A percentile compares a stretch with the other conserved stretches of the same genome.
Evolutionary conservation across 37 sponge, comb jelly and placozoan species (phyloP).

Genomic region (Dysidea cf. avara): DNA sequence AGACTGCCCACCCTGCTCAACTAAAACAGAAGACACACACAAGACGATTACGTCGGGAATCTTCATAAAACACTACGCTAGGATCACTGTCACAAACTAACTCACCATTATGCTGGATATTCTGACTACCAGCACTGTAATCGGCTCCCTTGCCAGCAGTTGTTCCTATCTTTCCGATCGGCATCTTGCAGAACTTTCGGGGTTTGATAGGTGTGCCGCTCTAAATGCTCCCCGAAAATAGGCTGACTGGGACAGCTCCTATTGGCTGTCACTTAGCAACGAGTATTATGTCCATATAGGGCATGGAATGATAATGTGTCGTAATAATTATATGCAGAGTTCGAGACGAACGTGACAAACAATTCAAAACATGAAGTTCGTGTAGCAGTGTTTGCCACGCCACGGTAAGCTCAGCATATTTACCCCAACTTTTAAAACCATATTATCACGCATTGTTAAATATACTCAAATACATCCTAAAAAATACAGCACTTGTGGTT

Average conservation of each 20-base stretch:
- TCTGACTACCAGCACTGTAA: slow-evolving; percentile 70
- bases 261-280: not conserved
- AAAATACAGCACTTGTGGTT: too few species aligned
- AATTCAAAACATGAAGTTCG: too few species aligned
- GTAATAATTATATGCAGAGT: too few species aligned
- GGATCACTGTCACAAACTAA: not conserved
- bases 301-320: not conserved
- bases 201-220: not conserved
- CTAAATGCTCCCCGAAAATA: too few species aligned
- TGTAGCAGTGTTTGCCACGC: too few species aligned
- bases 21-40: not conserved
- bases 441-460: too few species aligned
- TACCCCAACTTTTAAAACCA: too few species aligned
- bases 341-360: too few species aligned
- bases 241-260: not conserved
- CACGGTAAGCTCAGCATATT: too few species aligned
- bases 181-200: slow-evolving; percentile 40
- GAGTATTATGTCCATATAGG: not conserved
- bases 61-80: not conserved
- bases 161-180: slow-evolving; percentile 74
- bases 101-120: slow-evolving; percentile 32
- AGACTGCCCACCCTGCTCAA: slow-evolving; percentile 37
- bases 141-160: slow-evolving; percentile 81
- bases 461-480: too few species aligned
- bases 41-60: not conserved